These are phyloP conservation scores for Belonocnema kinseyi DNA, from an alignment of 1,140 invertebrate genomes.

Conservation along the genomic window DNA sequence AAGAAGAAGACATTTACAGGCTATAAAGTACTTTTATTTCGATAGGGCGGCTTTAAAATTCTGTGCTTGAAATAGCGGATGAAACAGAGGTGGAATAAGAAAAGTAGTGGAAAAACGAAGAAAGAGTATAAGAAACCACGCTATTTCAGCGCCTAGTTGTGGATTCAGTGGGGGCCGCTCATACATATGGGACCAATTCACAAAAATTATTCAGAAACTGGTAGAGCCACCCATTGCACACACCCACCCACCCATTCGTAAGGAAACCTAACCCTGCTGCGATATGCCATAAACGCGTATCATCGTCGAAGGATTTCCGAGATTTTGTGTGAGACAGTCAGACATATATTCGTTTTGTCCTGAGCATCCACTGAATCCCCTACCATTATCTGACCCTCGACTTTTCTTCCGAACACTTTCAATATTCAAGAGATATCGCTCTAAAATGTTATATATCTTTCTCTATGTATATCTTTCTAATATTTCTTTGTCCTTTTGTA, in stretches of 20 bases:
- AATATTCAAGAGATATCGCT: conserved; percentile 20
- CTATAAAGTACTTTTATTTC: conserved; percentile 68
- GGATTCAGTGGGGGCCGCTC: conserved; percentile 66
- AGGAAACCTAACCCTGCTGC: conserved; percentile 48
- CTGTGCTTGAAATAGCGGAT: conserved; percentile 57
- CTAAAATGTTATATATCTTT: background rate
- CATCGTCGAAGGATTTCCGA: conserved; percentile 70
- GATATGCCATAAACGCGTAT: conserved; percentile 64
- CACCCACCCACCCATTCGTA: conserved; percentile 46
- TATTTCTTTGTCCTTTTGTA: no score
- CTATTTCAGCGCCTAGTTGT: conserved; percentile 61
- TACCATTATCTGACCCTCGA: conserved; percentile 49
- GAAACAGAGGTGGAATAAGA: conserved; percentile 42
- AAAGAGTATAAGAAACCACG: conserved; percentile 54
- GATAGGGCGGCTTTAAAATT: conserved; percentile 65
- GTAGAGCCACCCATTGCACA: conserved; percentile 48
- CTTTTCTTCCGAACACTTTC: background rate
- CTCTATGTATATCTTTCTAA: background rate
- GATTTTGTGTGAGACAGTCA: conserved; percentile 57
- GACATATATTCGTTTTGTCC: conserved; percentile 50
- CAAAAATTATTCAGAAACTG: conserved; percentile 71
- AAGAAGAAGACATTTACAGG: conserved; percentile 41
- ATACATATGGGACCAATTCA: conserved; percentile 74
- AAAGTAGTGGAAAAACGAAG: conserved; percentile 40
- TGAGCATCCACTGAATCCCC: conserved; percentile 34